Evolutionary conservation across 1,140 invertebrate species (phyloP).

Genomic region (Phymorhynchus buccinoides): DNA sequence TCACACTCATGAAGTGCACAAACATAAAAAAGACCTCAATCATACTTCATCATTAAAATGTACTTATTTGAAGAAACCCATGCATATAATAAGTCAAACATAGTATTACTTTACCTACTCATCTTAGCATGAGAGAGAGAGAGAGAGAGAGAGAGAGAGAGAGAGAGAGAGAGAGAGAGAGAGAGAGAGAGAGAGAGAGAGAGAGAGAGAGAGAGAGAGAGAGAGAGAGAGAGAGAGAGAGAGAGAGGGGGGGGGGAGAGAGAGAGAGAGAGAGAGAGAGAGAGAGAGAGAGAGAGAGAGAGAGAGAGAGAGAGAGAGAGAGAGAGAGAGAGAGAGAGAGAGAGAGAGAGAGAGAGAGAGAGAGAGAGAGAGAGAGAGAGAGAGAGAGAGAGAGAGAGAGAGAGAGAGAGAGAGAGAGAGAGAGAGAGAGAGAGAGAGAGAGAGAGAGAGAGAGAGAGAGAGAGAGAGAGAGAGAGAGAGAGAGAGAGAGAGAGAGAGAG

Average conservation of each 20-base stretch:
- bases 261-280: neutral
- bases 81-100: no score
- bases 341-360: no score
- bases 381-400: no score
- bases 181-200: neutral
- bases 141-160: neutral
- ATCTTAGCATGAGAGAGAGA: neutral
- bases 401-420: neutral
- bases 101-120: no score
- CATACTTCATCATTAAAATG: no score
- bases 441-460: neutral
- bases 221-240: neutral
- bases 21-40: no score
- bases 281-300: neutral
- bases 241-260: neutral
- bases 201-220: neutral
- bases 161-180: neutral
- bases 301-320: neutral
- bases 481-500: neutral
- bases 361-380: neutral
- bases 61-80: no score
- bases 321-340: neutral
- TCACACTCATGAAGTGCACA: no score
- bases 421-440: neutral
- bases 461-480: neutral